These are phyloP conservation scores for Trichogramma dendrolimi DNA, from an alignment of 2,888 invertebrate genomes.

Conservation along the genomic window DNA sequence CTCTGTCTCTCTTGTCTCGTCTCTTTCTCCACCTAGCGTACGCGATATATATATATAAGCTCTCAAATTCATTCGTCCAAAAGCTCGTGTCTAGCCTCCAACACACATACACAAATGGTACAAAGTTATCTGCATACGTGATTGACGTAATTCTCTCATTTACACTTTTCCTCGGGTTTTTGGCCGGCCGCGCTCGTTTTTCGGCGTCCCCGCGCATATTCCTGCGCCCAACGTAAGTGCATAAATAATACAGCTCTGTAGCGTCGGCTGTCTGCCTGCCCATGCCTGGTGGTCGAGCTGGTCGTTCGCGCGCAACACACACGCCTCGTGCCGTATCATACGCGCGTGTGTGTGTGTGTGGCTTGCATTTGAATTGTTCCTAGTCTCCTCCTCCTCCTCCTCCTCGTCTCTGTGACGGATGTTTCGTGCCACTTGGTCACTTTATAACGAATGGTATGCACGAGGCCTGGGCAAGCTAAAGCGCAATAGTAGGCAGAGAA, in stretches of 20 bases:
- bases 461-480: too few relatives aligned
- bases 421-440: neutral
- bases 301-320: constrained; percentile 37
- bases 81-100: too few relatives aligned
- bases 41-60: too few relatives aligned
- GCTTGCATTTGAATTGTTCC: constrained; percentile 12
- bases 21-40: too few relatives aligned
- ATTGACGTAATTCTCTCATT: constrained; percentile 1
- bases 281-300: constrained; percentile 34
- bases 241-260: constrained; percentile 48
- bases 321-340: constrained; percentile 40
- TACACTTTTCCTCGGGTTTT: neutral
- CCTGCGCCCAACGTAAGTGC: constrained; percentile 32
- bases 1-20: too few relatives aligned
- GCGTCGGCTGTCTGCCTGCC: constrained; percentile 45
- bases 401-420: neutral
- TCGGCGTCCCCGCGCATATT: constrained; percentile 37
- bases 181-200: constrained; percentile 15
- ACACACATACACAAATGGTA: neutral
- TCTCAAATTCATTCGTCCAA: too few relatives aligned
- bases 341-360: neutral
- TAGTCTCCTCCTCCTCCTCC: neutral
- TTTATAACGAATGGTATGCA: too few relatives aligned
- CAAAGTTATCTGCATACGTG: constrained; percentile 10
- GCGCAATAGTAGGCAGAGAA: too few relatives aligned